Evolutionary conservation across 2,888 invertebrate species (phyloP).

Genomic region (Arge pagana): DNA sequence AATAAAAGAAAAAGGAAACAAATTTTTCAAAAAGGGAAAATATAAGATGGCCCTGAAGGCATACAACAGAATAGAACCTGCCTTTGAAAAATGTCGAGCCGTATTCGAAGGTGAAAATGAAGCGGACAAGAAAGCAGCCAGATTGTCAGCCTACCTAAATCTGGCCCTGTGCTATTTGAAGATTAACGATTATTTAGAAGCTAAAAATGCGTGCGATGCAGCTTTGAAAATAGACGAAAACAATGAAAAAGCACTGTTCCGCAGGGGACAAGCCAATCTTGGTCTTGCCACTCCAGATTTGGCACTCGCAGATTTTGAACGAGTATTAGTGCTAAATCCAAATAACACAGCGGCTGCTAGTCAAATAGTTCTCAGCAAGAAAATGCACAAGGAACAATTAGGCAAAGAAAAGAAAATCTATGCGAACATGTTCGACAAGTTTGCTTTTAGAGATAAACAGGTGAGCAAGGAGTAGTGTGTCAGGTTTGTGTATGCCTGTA

Average conservation of each 20-base stretch:
- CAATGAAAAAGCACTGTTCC: slow-evolving; percentile 89
- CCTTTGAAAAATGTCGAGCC: slow-evolving; percentile 62
- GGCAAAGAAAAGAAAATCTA: slow-evolving; percentile 85
- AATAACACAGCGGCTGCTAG: slow-evolving; percentile 86
- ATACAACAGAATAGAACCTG: slow-evolving; percentile 76
- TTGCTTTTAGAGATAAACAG: slow-evolving; percentile 77
- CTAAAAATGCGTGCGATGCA: slow-evolving; percentile 74
- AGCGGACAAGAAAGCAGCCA: slow-evolving; percentile 62
- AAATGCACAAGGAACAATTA: slow-evolving; percentile 74
- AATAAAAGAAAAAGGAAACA: slow-evolving; percentile 89
- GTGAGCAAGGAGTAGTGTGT: slow-evolving; percentile 47
- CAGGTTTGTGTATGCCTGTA: not conserved
- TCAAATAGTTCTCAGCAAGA: slow-evolving; percentile 74
- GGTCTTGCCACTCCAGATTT: slow-evolving; percentile 76
- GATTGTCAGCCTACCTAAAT: slow-evolving; percentile 78
- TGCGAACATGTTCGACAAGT: slow-evolving; percentile 94
- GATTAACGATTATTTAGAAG: slow-evolving; percentile 71
- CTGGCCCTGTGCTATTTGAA: slow-evolving; percentile 82
- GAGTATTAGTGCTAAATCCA: slow-evolving; percentile 78
- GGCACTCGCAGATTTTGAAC: slow-evolving; percentile 79
- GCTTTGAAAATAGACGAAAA: slow-evolving; percentile 75
- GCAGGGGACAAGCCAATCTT: slow-evolving; percentile 81
- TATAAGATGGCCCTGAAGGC: slow-evolving; percentile 80
- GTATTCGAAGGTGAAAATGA: slow-evolving; percentile 42
- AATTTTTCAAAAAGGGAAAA: slow-evolving; percentile 83